Conservation (phyloP, 1,140 invertebrate species). For the Drosophila busckii region DNA sequence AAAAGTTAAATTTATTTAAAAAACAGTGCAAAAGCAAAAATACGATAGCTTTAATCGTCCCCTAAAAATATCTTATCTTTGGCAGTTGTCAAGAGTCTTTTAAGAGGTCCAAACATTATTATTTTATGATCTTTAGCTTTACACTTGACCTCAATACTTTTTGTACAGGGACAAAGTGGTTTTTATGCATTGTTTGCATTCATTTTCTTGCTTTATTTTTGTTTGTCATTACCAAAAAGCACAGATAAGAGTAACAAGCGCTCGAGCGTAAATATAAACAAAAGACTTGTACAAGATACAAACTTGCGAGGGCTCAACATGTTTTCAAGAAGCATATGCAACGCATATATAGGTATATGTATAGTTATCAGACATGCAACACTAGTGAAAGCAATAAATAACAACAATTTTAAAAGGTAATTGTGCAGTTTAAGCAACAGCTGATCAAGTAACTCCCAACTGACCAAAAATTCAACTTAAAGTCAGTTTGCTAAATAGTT, state of each 20-base stretch:
- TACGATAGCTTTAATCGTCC: no score
- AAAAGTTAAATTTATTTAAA: constrained; percentile 13
- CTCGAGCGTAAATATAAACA: constrained; percentile 47
- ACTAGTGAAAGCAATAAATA: constrained; percentile 8
- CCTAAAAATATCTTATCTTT: no score
- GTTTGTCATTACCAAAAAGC: constrained; percentile 19
- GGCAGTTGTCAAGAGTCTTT: constrained; percentile 3
- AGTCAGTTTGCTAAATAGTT: constrained; percentile 34
- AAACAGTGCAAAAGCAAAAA: no score
- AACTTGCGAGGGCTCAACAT: constrained; percentile 40
- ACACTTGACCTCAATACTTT: constrained; percentile 62
- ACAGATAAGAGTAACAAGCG: constrained; percentile 13
- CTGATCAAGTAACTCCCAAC: constrained; percentile 26
- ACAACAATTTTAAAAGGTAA: constrained; percentile 8
- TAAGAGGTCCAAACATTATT: constrained; percentile 9
- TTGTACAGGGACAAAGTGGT: constrained; percentile 6
- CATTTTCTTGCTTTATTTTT: constrained; percentile 7
- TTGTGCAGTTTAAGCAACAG: constrained; percentile 47
- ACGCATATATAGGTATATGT: constrained; percentile 2
- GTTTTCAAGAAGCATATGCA: constrained; percentile 10
- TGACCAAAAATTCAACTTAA: constrained; percentile 39
- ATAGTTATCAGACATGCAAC: constrained; percentile 37
- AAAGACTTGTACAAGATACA: constrained; percentile 63
- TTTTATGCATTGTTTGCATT: constrained; percentile 11
- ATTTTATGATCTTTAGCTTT: constrained; percentile 45